A percentile compares a stretch with the other conserved stretches of the same genome.
phyloP scores from a whole-genome alignment of 1,140 invertebrate genomes.

The Eriosoma lanigerum region DNA sequence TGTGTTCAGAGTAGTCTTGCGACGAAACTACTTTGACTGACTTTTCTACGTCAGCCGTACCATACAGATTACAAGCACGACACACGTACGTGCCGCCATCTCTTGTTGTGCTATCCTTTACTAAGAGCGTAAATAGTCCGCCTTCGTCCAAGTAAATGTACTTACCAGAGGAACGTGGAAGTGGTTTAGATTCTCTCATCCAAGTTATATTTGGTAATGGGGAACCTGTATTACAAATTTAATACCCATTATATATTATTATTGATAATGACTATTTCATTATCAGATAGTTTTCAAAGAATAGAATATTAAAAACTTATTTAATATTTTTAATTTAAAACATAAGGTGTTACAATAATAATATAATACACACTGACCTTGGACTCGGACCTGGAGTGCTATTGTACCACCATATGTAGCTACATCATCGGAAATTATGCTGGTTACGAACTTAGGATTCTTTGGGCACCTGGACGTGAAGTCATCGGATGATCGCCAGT shows the following conservation, averaged over 20 bases:
- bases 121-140: conserved; percentile 80
- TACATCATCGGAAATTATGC: conserved; percentile 10
- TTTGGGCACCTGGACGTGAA: background rate
- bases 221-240: conserved; percentile 57
- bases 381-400: conserved; percentile 5
- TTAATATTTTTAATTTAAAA: too few relatives aligned
- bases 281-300: too few relatives aligned
- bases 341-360: too few relatives aligned
- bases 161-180: conserved; percentile 63
- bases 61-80: conserved; percentile 75
- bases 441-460: background rate
- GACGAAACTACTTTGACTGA: conserved; percentile 69
- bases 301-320: too few relatives aligned
- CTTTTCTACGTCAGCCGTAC: conserved; percentile 72
- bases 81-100: conserved; percentile 89
- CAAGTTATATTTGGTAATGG: conserved; percentile 70
- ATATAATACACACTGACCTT: conserved; percentile 11
- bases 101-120: conserved; percentile 73
- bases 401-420: conserved; percentile 30
- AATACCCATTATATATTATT: too few relatives aligned
- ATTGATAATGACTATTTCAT: too few relatives aligned
- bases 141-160: conserved; percentile 69
- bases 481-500: background rate
- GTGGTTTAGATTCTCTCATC: conserved; percentile 66
- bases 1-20: conserved; percentile 59